These are phyloP conservation scores for Miichthys miiuy DNA, from an alignment of 2,797 vertebrate species.

Conservation along the genomic window DNA sequence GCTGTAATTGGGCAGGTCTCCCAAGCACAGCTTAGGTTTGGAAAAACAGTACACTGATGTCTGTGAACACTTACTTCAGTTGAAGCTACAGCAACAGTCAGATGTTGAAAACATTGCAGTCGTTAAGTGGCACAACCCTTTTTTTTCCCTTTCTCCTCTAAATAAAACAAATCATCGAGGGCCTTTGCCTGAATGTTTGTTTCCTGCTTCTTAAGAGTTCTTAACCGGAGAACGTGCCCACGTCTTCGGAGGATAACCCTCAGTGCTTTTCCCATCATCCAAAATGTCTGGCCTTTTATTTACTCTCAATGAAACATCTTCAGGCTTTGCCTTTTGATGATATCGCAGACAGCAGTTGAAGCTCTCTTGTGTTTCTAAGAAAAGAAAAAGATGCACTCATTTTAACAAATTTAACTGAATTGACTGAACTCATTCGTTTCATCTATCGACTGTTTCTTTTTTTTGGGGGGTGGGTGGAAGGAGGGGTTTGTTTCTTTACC, in stretches of 20 bases:
- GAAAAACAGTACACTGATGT: constrained; percentile 1
- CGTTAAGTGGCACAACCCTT: background rate
- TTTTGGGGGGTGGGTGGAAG: background rate
- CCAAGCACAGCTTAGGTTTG: background rate
- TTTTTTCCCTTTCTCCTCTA: constrained; percentile 6
- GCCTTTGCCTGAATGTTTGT: constrained; percentile 37
- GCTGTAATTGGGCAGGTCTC: background rate
- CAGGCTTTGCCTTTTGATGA: constrained; percentile 41
- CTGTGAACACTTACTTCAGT: background rate
- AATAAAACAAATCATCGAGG: constrained; percentile 25
- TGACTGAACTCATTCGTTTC: constrained; percentile 46
- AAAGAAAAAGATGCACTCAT: constrained; percentile 52
- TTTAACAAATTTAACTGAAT: constrained; percentile 57
- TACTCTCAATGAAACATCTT: constrained; percentile 50
- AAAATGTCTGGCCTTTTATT: constrained; percentile 52
- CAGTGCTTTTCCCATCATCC: constrained; percentile 59
- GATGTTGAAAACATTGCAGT: constrained; percentile 20
- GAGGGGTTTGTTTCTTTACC: constrained; percentile 23
- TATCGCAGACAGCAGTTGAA: constrained; percentile 42
- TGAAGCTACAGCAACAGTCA: background rate
- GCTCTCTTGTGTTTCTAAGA: constrained; percentile 43
- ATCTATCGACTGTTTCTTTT: constrained; percentile 45
- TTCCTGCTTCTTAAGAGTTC: constrained; percentile 28
- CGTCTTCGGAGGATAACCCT: constrained; percentile 50
- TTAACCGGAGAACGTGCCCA: constrained; percentile 27